Conservation (phyloP, 2,888 invertebrate genomes). For the Andrena fulva region DNA sequence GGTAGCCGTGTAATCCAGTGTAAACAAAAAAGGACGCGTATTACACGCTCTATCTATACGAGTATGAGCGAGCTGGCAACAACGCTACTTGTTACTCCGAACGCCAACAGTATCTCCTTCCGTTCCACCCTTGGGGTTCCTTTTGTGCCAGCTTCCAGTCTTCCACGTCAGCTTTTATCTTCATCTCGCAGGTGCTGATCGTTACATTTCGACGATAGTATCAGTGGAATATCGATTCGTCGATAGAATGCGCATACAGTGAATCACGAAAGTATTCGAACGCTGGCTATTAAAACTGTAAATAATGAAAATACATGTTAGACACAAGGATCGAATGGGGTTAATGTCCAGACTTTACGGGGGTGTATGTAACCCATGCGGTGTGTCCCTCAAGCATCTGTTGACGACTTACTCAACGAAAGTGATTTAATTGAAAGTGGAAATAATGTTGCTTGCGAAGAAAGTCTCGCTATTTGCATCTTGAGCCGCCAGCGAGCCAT, state of each 20-base stretch:
- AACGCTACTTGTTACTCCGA: slow-evolving; percentile 71
- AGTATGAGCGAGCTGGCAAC: slow-evolving; percentile 73
- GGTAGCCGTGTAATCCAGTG: slow-evolving; percentile 80
- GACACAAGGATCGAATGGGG: too few relatives aligned
- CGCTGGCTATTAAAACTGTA: too few relatives aligned
- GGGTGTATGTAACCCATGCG: too few relatives aligned
- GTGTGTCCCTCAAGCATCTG: neutral
- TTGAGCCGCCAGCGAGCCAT: slow-evolving; percentile 49
- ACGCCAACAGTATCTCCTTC: slow-evolving; percentile 47
- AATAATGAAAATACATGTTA: too few relatives aligned
- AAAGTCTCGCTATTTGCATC: slow-evolving; percentile 55
- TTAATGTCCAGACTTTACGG: too few relatives aligned
- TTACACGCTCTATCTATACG: slow-evolving; percentile 60
- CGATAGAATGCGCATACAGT: neutral
- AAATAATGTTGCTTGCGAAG: slow-evolving; percentile 28
- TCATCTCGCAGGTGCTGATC: slow-evolving; percentile 5
- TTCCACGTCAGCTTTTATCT: slow-evolving; percentile 20
- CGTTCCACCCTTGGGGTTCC: slow-evolving; percentile 45
- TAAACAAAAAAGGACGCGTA: slow-evolving; percentile 76
- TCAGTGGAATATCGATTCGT: slow-evolving; percentile 7
- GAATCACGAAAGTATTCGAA: too few relatives aligned
- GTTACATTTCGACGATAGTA: slow-evolving; percentile 19
- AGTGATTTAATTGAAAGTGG: slow-evolving; percentile 39
- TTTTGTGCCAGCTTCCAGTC: slow-evolving; percentile 47
- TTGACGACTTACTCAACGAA: slow-evolving; percentile 16